Evolutionary conservation across 2,113 vertebrate species (phyloP).

Genomic region (Perognathus longimembris): DNA sequence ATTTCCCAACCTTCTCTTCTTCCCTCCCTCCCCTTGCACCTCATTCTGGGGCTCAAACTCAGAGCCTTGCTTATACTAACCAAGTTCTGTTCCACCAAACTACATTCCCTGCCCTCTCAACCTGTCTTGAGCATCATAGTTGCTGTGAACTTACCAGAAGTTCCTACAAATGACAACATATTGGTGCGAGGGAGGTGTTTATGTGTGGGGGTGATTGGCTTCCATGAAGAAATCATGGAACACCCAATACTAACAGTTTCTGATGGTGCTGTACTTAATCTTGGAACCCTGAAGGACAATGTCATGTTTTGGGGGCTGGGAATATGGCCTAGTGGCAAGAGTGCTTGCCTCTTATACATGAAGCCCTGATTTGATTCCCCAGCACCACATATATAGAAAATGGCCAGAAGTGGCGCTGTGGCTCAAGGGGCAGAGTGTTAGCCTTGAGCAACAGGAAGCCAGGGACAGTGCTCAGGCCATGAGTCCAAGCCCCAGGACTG

Average conservation of each 20-base stretch:
- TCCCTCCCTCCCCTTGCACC: background rate
- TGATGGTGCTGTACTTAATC: background rate
- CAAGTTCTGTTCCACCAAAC: background rate
- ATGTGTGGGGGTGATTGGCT: conserved; percentile 9
- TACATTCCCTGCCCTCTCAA: background rate
- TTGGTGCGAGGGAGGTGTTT: conserved; percentile 13
- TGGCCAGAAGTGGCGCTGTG: no score
- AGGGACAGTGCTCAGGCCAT: no score
- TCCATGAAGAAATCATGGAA: background rate
- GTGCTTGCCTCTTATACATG: no score
- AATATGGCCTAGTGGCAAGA: no score
- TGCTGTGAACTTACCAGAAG: conserved; percentile 13
- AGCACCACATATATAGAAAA: no score
- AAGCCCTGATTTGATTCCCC: no score
- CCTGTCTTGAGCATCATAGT: conserved; percentile 39
- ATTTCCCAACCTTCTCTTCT: background rate
- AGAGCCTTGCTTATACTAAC: background rate
- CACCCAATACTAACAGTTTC: background rate
- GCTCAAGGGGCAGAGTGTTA: no score
- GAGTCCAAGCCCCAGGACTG: no score
- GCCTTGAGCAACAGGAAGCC: no score
- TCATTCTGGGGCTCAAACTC: background rate
- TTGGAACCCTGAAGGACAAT: background rate
- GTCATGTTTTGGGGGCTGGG: background rate
- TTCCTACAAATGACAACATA: conserved; percentile 17